These are phyloP conservation scores for Lytechinus variegatus DNA, from an alignment of 35 echinoderm and acorn worm genomes.

Conservation along the genomic window DNA sequence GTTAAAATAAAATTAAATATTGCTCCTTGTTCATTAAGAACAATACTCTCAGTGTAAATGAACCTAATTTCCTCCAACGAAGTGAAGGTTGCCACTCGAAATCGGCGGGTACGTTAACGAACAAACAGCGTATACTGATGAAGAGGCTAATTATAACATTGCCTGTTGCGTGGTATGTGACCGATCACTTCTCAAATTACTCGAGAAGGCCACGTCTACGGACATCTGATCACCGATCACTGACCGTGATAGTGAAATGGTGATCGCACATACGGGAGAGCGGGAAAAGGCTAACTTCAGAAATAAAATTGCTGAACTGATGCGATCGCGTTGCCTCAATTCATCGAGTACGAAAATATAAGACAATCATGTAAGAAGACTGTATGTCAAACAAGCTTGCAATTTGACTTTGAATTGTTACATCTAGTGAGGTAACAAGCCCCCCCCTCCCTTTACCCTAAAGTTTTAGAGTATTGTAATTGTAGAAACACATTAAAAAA, in stretches of 20 bases:
- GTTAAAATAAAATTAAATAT: too few species aligned
- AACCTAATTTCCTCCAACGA: neutral
- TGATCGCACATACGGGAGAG: neutral
- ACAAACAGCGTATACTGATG: neutral
- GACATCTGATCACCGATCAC: neutral
- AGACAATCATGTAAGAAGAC: too few species aligned
- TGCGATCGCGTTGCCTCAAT: too few species aligned
- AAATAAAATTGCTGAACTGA: too few species aligned
- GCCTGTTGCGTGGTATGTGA: neutral
- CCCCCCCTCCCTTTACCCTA: too few species aligned
- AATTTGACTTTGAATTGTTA: too few species aligned
- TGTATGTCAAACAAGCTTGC: too few species aligned
- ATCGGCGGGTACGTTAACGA: neutral
- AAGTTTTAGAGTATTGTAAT: too few species aligned
- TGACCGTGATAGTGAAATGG: neutral
- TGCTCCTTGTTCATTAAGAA: too few species aligned
- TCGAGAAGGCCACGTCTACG: neutral
- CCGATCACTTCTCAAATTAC: neutral
- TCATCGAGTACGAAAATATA: too few species aligned
- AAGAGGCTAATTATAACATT: neutral
- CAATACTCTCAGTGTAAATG: neutral
- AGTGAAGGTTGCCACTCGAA: neutral
- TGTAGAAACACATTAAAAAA: too few species aligned
- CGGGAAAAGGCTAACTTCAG: neutral
- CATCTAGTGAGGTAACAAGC: too few species aligned